Percentiles rank a stretch among this genome's conserved stretches.
Conservation (phyloP, 2,797 vertebrate genomes). For the Protosalanx chinensis region DNA sequence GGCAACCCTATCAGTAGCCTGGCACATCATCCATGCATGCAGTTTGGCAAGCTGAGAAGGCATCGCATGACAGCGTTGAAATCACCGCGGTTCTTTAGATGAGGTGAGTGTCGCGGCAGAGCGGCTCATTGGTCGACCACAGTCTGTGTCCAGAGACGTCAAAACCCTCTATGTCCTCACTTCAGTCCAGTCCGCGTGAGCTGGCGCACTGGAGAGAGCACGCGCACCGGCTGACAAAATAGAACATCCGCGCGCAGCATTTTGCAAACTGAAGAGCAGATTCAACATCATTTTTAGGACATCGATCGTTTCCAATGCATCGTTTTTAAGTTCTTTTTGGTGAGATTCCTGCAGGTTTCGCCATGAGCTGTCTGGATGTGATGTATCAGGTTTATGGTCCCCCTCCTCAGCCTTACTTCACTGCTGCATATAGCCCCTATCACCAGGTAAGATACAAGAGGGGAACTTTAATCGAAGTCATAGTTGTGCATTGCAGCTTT, state of each 20-base stretch:
- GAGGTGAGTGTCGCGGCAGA: neutral
- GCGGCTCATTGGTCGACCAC: conserved; percentile 37
- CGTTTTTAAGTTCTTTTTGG: conserved; percentile 56
- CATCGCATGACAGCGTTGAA: conserved; percentile 8
- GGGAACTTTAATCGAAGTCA: neutral
- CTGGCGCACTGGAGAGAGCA: conserved; percentile 24
- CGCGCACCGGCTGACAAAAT: conserved; percentile 8
- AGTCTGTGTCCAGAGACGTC: conserved; percentile 37
- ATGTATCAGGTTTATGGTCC: conserved; percentile 97
- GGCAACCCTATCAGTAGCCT: neutral
- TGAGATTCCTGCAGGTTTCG: conserved; percentile 68
- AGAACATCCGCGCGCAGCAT: neutral
- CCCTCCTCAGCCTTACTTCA: conserved; percentile 88
- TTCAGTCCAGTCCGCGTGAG: conserved; percentile 15
- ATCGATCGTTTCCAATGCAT: conserved; percentile 62
- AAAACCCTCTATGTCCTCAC: conserved; percentile 40
- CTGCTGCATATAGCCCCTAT: conserved; percentile 87
- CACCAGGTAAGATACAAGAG: conserved; percentile 79
- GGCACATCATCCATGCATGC: neutral
- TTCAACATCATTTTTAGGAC: conserved; percentile 5
- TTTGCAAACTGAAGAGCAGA: neutral
- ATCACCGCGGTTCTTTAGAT: conserved; percentile 10
- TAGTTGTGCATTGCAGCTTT: neutral
- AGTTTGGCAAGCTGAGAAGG: neutral
- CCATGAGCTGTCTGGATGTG: conserved; percentile 99